phyloP scores from a whole-genome alignment of 2,113 vertebrate species.

The Silurus asotus region DNA sequence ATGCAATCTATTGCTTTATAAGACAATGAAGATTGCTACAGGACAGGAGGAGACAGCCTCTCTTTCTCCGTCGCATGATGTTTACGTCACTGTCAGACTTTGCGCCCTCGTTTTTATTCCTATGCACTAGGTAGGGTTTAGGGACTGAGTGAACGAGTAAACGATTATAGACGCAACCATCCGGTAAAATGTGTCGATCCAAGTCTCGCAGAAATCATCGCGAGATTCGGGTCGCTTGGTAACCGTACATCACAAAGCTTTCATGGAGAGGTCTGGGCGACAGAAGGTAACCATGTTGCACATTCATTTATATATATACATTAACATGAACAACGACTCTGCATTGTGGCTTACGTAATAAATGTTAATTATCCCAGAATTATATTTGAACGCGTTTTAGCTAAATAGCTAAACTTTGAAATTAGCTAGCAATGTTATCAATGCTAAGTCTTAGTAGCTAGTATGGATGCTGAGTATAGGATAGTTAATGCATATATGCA shows the following conservation, averaged over 20 bases:
- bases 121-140: no score
- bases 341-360: background rate
- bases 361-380: background rate
- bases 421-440: background rate
- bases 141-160: no score
- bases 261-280: slow-evolving; percentile 58
- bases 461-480: background rate
- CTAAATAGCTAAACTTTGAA: background rate
- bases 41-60: no score
- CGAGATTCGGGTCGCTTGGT: slow-evolving; percentile 54
- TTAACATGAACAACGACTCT: background rate
- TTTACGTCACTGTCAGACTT: no score
- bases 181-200: background rate
- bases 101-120: no score
- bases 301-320: background rate
- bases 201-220: slow-evolving; percentile 33
- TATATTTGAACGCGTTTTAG: background rate
- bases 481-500: background rate
- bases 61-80: no score
- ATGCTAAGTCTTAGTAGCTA: background rate
- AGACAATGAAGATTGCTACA: no score
- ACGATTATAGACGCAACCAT: background rate
- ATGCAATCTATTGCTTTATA: no score
- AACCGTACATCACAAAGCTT: slow-evolving; percentile 50
- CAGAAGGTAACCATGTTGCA: slow-evolving; percentile 47